Base-by-base conservation (phyloP, 2,888 invertebrate genomes). In the Ornithoptera alexandrae region DNA sequence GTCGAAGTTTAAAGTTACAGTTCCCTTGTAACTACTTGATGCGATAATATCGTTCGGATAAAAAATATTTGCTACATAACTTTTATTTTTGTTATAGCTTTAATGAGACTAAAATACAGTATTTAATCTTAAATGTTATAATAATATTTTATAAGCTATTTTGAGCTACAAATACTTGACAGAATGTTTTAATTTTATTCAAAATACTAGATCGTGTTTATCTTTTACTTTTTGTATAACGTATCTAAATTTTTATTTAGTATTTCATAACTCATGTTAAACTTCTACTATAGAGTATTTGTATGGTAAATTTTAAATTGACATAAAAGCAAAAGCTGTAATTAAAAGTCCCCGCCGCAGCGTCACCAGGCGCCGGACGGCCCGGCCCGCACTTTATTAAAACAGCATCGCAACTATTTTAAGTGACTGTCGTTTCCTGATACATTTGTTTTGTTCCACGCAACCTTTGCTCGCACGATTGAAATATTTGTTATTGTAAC, bases 351-450 rank as follows among this genome's bases (percentile, higher is more conserved):
- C 46, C 17, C 22, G 67, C 36, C 42, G 42, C 39, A 17, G 24
- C 62, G 24, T 22, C 60, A 20, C 22, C 36, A 61, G 67, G 62
- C 67, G 67, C 67, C 67, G 56, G 67, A 36, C 67, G 53, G 67
- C 20, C 62, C 67, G 53, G 67, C 20, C 62, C 42, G 62, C 73
- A 71, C 72, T 70, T 75, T 79, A 79, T 80, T 81, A 78, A 76
- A 67, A 62, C 78, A 76, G 79, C 80, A 76, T 73, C 77, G 75
- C 72, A 76, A 80, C 81, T 83, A 84, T 84, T 84, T 84, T 80
- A 83, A 83, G 77, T 80, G 74, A 75, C 76, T 75, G 67, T 74
- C 74, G 78, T 78, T 84, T 85, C 83, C 84, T 83, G 79, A 77
- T 74, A 70, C 71, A 70, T 72, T 71, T 72, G 66, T 73, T 71